These are phyloP conservation scores for Drosophila basisetae DNA, from an alignment of 2,888 invertebrate species.

Conservation along the genomic window DNA sequence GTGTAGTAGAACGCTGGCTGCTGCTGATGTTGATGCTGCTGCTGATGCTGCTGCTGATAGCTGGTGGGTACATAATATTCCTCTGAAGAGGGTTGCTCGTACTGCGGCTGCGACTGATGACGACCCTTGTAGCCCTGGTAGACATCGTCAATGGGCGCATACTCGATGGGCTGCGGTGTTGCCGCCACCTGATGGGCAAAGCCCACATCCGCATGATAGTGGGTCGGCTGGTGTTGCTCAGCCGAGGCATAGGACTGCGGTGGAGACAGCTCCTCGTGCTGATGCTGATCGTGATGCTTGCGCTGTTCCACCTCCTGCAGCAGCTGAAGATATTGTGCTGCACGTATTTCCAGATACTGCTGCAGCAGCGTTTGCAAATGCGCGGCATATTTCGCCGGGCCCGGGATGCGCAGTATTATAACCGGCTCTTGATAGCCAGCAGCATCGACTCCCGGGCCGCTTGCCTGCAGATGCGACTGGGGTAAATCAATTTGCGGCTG, in stretches of 20 bases:
- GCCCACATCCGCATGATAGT: constrained; percentile 67
- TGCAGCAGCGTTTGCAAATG: constrained; percentile 84
- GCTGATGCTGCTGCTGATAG: constrained; percentile 53
- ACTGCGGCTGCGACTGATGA: constrained; percentile 61
- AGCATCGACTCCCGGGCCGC: constrained; percentile 20
- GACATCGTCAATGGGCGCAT: constrained; percentile 81
- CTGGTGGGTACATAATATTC: constrained; percentile 57
- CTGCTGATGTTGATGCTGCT: constrained; percentile 49
- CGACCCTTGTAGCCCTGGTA: constrained; percentile 82
- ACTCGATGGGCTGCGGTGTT: constrained; percentile 66
- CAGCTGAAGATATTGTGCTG: constrained; percentile 83
- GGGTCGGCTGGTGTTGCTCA: constrained; percentile 51
- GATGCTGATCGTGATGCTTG: constrained; percentile 71
- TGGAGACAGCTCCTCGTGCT: constrained; percentile 29
- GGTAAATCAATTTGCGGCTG: constrained; percentile 71
- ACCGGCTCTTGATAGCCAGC: constrained; percentile 83
- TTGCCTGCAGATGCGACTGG: constrained; percentile 46
- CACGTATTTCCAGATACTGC: constrained; percentile 85
- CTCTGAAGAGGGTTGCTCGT: constrained; percentile 56
- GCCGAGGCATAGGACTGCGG: constrained; percentile 42
- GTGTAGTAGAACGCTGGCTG: constrained; percentile 77
- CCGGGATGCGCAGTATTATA: constrained; percentile 84
- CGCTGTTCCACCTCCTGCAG: constrained; percentile 83
- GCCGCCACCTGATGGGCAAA: constrained; percentile 69
- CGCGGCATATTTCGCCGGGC: constrained; percentile 84